These are phyloP conservation scores for Etheostoma nigrum DNA, from an alignment of 2,797 vertebrate species.

Conservation along the genomic window DNA sequence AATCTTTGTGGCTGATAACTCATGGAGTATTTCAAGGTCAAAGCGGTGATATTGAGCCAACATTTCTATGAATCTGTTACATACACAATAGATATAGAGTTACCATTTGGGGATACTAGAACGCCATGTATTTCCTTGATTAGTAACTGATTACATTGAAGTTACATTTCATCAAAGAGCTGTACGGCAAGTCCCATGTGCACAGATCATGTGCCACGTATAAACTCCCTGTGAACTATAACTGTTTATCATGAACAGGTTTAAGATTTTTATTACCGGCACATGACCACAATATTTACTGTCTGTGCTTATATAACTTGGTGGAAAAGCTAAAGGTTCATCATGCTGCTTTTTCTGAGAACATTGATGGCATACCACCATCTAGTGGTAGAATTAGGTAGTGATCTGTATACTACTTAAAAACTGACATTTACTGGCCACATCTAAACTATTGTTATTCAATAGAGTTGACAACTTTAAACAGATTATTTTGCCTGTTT, in stretches of 20 bases:
- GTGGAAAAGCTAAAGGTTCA: conserved; percentile 2
- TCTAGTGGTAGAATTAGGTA: conserved; percentile 64
- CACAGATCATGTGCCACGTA: neutral
- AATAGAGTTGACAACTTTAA: neutral
- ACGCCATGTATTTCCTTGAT: neutral
- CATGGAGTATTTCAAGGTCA: neutral
- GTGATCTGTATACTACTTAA: neutral
- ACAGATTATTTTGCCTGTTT: neutral
- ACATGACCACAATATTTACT: neutral
- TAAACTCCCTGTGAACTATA: neutral
- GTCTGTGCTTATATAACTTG: conserved; percentile 15
- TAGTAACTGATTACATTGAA: neutral
- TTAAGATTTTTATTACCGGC: neutral
- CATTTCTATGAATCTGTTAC: neutral
- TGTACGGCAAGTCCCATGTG: neutral
- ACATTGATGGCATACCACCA: conserved; percentile 38
- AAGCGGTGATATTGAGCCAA: neutral
- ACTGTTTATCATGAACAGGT: neutral
- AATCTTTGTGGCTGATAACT: neutral
- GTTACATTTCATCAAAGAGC: neutral
- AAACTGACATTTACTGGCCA: neutral
- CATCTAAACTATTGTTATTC: neutral
- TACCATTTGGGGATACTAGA: neutral
- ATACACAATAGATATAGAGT: conserved; percentile 5
- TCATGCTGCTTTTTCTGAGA: conserved; percentile 48